phyloP scores from a whole-genome alignment of 2,797 vertebrate species.

The Thaleichthys pacificus region DNA sequence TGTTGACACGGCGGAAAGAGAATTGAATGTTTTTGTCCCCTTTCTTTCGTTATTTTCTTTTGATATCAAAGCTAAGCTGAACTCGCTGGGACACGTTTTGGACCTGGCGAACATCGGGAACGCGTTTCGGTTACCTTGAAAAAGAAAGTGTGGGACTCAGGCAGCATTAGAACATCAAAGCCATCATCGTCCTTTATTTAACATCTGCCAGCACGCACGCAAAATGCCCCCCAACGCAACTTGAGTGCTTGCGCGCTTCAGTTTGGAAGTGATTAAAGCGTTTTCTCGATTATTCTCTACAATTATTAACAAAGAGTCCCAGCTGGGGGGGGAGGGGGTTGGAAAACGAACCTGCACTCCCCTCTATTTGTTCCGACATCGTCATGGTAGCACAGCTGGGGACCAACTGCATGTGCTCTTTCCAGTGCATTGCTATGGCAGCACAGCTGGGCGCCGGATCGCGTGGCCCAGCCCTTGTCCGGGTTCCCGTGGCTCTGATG shows the following conservation, averaged over 20 bases:
- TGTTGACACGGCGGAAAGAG: neutral
- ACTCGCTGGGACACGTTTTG: neutral
- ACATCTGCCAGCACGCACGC: too few relatives aligned
- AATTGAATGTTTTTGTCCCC: neutral
- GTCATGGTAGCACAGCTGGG: constrained; percentile 37
- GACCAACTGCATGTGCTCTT: constrained; percentile 29
- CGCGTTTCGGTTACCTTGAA: neutral
- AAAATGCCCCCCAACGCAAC: neutral
- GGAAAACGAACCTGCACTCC: constrained; percentile 19
- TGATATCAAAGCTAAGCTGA: neutral
- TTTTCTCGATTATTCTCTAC: neutral
- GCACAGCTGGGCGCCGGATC: constrained; percentile 37
- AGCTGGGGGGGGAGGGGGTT: constrained; percentile 9
- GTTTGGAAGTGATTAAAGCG: neutral
- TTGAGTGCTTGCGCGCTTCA: neutral
- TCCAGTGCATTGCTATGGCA: constrained; percentile 39
- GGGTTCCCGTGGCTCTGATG: constrained; percentile 52
- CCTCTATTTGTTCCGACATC: constrained; percentile 10
- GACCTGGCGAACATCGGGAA: neutral
- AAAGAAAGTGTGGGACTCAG: neutral
- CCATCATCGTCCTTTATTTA: neutral
- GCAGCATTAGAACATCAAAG: neutral
- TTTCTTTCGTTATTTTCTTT: neutral
- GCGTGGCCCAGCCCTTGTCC: constrained; percentile 22
- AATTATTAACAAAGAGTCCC: constrained; percentile 1